These are phyloP conservation scores for Morone chrysops DNA, from an alignment of 2,113 vertebrate species.

Conservation along the genomic window DNA sequence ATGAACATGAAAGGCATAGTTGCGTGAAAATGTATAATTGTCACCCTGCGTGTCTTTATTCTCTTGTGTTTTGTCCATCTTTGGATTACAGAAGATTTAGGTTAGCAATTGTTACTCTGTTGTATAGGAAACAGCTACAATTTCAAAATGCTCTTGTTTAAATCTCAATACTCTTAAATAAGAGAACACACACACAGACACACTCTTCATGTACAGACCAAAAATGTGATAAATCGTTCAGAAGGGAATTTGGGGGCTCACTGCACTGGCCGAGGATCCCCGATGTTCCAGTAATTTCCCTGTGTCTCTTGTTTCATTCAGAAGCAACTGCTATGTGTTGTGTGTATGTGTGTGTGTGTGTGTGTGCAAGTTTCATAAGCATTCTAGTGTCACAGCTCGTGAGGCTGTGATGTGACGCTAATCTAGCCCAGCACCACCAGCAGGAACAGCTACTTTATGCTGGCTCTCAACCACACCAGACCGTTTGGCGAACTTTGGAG, in stretches of 20 bases:
- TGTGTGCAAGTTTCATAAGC: slow-evolving; percentile 60
- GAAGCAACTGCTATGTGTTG: slow-evolving; percentile 49
- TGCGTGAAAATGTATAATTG: background rate
- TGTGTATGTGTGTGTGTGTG: background rate
- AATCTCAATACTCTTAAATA: background rate
- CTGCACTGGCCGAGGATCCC: slow-evolving; percentile 20
- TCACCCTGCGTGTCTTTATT: background rate
- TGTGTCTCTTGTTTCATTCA: slow-evolving; percentile 57
- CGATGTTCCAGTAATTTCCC: slow-evolving; percentile 57
- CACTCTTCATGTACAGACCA: background rate
- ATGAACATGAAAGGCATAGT: slow-evolving; percentile 6
- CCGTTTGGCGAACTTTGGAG: slow-evolving; percentile 18
- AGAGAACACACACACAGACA: background rate
- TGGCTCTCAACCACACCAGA: slow-evolving; percentile 26
- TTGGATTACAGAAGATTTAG: slow-evolving; percentile 4
- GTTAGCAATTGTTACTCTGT: background rate
- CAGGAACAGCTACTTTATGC: slow-evolving; percentile 66
- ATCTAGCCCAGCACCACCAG: slow-evolving; percentile 69
- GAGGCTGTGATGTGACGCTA: slow-evolving; percentile 71
- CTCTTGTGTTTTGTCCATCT: background rate
- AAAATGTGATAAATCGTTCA: slow-evolving; percentile 18
- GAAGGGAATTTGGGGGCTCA: slow-evolving; percentile 13
- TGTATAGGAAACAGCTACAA: background rate
- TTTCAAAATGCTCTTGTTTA: slow-evolving; percentile 21
- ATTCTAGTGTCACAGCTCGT: slow-evolving; percentile 72